Conservation (phyloP, 1,140 invertebrate species). For the Aethina tumida region DNA sequence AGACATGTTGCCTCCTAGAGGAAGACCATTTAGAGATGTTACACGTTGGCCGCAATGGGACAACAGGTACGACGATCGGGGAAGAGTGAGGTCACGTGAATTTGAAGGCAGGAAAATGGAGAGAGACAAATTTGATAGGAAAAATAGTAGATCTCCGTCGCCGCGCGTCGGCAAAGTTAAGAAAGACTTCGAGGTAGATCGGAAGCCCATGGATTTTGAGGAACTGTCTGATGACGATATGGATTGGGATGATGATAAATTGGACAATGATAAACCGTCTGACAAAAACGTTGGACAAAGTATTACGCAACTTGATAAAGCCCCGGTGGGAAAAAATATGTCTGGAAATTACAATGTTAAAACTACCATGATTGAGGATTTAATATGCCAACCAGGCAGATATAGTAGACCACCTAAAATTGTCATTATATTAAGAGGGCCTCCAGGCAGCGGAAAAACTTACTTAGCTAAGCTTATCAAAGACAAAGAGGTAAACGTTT, state of each 20-base stretch:
- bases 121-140: conserved; percentile 4
- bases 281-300: conserved; percentile 6
- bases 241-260: conserved; percentile 36
- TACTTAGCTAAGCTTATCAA: conserved; percentile 80
- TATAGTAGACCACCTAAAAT: conserved; percentile 69
- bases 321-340: conserved; percentile 12
- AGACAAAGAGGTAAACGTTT: conserved; percentile 45
- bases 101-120: not conserved
- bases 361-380: conserved; percentile 62
- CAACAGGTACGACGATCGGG: not conserved
- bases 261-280: conserved; percentile 21
- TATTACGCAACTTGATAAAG: conserved; percentile 5
- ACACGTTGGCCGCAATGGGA: conserved; percentile 4
- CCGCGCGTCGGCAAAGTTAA: not conserved
- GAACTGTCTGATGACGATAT: conserved; percentile 33
- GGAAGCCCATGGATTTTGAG: conserved; percentile 14
- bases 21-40: not conserved
- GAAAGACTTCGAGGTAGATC: conserved; percentile 2
- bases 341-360: conserved; percentile 9
- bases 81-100: not conserved
- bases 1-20: not conserved
- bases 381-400: conserved; percentile 64
- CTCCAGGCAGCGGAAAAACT: conserved; percentile 84
- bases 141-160: not conserved
- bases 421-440: conserved; percentile 80